These are phyloP conservation scores for Xiphophorus maculatus DNA, from an alignment of 2,113 vertebrate species.

Conservation along the genomic window DNA sequence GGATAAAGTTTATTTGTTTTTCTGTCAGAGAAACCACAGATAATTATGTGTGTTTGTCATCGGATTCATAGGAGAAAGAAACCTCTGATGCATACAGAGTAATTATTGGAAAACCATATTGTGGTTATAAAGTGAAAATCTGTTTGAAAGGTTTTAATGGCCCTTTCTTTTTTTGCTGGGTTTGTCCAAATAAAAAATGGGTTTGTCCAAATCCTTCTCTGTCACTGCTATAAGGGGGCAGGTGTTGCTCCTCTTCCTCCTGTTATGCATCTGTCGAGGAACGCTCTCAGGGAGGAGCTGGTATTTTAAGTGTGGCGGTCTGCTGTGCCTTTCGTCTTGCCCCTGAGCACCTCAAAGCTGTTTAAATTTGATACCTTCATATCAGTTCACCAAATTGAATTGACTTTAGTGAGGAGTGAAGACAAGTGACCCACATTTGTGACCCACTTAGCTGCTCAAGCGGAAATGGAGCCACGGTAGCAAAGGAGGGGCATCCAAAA, in stretches of 20 bases:
- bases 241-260: constrained; percentile 37
- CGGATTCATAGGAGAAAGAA: constrained; percentile 16
- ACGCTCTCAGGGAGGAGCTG: constrained; percentile 37
- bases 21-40: constrained; percentile 27
- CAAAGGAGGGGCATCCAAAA: constrained; percentile 1
- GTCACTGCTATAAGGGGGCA: constrained; percentile 24
- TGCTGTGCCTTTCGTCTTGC: constrained; percentile 26
- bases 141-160: constrained; percentile 22
- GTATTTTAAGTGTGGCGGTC: constrained; percentile 55
- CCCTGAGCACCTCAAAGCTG: constrained; percentile 53
- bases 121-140: constrained; percentile 7
- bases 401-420: constrained; percentile 50
- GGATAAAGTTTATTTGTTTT: constrained; percentile 23
- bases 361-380: constrained; percentile 70
- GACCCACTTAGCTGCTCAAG: constrained; percentile 66
- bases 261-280: constrained; percentile 47
- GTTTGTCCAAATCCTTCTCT: constrained; percentile 20
- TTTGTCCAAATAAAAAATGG: constrained; percentile 24
- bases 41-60: constrained; percentile 31
- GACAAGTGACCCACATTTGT: constrained; percentile 73
- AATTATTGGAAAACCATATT: constrained; percentile 15
- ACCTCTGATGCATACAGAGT: constrained; percentile 22
- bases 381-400: constrained; percentile 62
- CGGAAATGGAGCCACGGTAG: constrained; percentile 45
- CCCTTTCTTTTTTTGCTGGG: constrained; percentile 11